A percentile compares a stretch with the other conserved stretches of the same genome.
These are phyloP conservation scores for Heliconius cydno DNA, from an alignment of 2,888 invertebrate species.

Conservation along the genomic window DNA sequence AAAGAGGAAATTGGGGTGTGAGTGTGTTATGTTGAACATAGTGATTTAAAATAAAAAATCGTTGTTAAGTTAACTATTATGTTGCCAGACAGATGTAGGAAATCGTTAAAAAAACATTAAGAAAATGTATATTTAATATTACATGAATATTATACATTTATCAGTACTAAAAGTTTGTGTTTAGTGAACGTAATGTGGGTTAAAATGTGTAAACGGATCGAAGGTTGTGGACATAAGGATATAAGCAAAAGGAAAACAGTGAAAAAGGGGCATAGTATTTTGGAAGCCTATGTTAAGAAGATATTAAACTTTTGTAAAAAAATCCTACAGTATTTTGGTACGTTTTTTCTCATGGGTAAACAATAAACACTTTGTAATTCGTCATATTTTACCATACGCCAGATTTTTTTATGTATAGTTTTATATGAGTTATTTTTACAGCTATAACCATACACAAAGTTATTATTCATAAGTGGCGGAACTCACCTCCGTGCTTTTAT, in stretches of 20 bases:
- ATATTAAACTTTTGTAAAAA: slow-evolving; percentile 55
- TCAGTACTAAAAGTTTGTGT: slow-evolving; percentile 34
- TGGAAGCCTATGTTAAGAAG: slow-evolving; percentile 52
- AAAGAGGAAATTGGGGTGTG: background rate
- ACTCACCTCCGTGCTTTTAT: too few relatives aligned
- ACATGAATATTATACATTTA: slow-evolving; percentile 15
- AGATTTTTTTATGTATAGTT: too few relatives aligned
- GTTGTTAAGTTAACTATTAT: background rate
- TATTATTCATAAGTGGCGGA: too few relatives aligned
- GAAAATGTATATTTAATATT: slow-evolving; percentile 33
- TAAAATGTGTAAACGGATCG: slow-evolving; percentile 57
- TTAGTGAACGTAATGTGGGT: slow-evolving; percentile 58
- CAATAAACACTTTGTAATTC: background rate
- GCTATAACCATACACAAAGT: too few relatives aligned
- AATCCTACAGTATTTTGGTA: slow-evolving; percentile 68
- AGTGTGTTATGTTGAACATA: background rate
- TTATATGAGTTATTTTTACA: too few relatives aligned
- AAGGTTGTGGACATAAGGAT: slow-evolving; percentile 51
- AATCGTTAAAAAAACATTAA: slow-evolving; percentile 29
- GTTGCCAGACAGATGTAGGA: background rate
- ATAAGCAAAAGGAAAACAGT: slow-evolving; percentile 52
- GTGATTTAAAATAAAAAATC: background rate
- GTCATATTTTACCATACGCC: too few relatives aligned
- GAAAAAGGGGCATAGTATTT: slow-evolving; percentile 46
- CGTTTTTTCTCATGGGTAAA: slow-evolving; percentile 43